These are phyloP conservation scores for Anthoptus insignis DNA, from an alignment of 2,888 invertebrate genomes.

Conservation along the genomic window DNA sequence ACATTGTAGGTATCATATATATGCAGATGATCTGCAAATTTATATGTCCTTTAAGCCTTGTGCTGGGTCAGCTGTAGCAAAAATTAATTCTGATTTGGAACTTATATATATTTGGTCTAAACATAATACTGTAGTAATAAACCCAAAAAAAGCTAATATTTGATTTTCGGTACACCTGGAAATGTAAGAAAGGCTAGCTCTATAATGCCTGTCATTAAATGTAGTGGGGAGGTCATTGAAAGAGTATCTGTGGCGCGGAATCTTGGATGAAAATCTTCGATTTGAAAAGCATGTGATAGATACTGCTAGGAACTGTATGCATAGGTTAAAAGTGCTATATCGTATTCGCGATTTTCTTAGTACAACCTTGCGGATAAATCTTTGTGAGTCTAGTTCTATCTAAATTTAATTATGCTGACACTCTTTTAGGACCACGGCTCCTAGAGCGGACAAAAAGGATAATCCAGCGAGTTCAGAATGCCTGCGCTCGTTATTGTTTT, in stretches of 20 bases:
- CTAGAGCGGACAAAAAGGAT: neutral
- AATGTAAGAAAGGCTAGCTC: no score
- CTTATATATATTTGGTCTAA: no score
- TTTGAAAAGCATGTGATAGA: neutral
- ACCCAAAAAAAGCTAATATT: no score
- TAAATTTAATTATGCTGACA: neutral
- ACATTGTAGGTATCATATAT: neutral
- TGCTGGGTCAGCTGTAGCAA: neutral
- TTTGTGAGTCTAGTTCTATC: neutral
- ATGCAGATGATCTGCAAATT: neutral
- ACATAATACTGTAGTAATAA: no score
- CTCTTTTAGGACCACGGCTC: neutral
- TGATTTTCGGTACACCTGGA: no score
- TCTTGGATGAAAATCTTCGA: neutral
- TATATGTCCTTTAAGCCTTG: neutral
- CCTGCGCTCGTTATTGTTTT: slow-evolving; percentile 22
- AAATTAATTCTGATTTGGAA: no score
- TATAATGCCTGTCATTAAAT: no score
- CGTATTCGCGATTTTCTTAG: no score
- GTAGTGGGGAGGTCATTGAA: no score
- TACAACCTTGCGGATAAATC: no score
- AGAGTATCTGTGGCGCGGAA: neutral
- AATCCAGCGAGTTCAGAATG: slow-evolving; percentile 28
- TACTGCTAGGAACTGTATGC: neutral
- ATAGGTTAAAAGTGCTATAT: neutral